Base-by-base conservation (phyloP, 2,888 invertebrate species). In the Willowsia nigromaculata region DNA sequence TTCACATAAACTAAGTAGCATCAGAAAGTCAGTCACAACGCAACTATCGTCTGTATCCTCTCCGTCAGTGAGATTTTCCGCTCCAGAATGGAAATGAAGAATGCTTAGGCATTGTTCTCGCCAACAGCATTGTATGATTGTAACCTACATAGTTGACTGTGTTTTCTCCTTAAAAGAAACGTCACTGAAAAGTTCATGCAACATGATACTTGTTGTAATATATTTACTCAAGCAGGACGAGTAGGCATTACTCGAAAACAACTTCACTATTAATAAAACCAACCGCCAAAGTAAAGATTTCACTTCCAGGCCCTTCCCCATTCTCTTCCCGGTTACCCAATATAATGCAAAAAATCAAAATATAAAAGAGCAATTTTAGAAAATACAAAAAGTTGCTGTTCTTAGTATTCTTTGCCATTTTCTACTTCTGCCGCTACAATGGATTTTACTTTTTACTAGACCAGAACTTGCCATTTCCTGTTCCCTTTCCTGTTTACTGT, bases 391-490 rank as follows among this genome's bases (percentile, higher is more conserved):
- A 22, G 15, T 9, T 76, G 25, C 43, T 62, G 13, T 85, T 85
- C 37, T 40, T 27, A 25, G 33, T 40, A 56, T 43, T 71, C 62
- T 18, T 43, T n/a, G n/a, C n/a, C n/a, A n/a, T n/a, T 30, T 71
- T 68, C 83, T 68, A 40, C 76, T 68, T 33, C 53, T 43, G 85
- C 18, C 81, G 59, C 59, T 43, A 78, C 59, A 74, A 81, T 71
- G 50, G 33, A 43, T 82, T 74, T 82, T 71, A 18, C 80, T 50
- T 85, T 85, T 68, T 80, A 80, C 80, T 59, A 84, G 85, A 85
- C 89, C 89, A 89, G 85, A 89, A 80, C 62, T 84, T 68, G 74
- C 85, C 84, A 89, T 89, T 89, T 89, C 89, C 89, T 81, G 53
- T 84, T 88, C 62, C 82, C 50, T 22, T 84, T 88, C 83, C 88